phyloP scores from a whole-genome alignment of 2,113 vertebrate species.

The Plotosus lineatus region DNA sequence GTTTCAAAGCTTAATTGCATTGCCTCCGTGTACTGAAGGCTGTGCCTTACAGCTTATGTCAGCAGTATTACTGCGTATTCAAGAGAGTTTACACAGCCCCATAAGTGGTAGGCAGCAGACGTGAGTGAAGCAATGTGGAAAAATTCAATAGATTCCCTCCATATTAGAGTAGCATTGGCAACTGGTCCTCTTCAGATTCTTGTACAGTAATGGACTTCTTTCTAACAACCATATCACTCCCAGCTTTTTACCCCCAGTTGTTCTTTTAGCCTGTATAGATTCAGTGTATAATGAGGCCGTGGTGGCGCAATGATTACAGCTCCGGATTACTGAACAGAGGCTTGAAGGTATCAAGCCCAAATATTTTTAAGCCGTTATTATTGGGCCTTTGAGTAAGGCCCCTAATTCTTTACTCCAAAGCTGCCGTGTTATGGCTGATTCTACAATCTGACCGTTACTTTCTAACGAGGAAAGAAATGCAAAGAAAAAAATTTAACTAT shows the following conservation, averaged over 20 bases:
- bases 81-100: conserved; percentile 1
- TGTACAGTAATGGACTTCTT: not conserved
- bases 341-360: no score
- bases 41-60: not conserved
- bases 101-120: conserved; percentile 5
- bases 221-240: not conserved
- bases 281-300: not conserved
- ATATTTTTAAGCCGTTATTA: no score
- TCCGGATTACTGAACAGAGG: no score
- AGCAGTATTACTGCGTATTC: not conserved
- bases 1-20: not conserved
- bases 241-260: not conserved
- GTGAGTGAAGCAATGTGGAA: conserved; percentile 11
- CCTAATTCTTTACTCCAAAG: no score
- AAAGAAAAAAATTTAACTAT: no score
- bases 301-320: no score
- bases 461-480: no score
- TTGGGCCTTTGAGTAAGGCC: no score
- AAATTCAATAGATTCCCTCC: conserved; percentile 4
- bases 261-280: not conserved
- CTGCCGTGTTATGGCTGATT: no score
- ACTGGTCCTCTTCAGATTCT: not conserved
- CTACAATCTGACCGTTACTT: no score
- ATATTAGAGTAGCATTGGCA: not conserved
- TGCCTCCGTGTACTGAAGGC: not conserved